Evolutionary conservation across 2,888 invertebrate species (phyloP), one percentile per base, ranked within the genome.

Genomic region (Rhamnusium bicolor): DNA sequence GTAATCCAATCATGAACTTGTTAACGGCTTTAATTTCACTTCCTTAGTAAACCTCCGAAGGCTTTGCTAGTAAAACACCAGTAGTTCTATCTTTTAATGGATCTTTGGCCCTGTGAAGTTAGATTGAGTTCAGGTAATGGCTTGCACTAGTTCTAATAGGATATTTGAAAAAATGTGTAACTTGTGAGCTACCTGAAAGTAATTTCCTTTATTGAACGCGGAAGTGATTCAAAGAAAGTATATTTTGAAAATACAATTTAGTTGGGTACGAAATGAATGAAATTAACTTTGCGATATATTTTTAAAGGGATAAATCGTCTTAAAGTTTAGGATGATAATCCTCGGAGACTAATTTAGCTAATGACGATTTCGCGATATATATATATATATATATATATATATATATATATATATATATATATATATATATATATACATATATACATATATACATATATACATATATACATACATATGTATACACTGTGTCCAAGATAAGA

Each of bases 1-100:
- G 53, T 65, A 53, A 65, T 32, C 53, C 65, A 65, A 65, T 65
- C 18, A 53, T 65, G 65, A 53, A 65, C 65, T 65, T 65, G 65
- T 53, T 65, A 65, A 65, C 65, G 47, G 18, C 19, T 53, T 19
- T 51, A 65, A 65, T 53, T 53, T 65, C 65, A 53, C 65, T 65
- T 53, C 32, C 65, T 65, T 29, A 6, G 65, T n/a, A 19, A 65
- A 63, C 49, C 27, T 49, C 14, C 14, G 16, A 40, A 40, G 27
- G 32, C 63, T 63, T 49, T 49, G 10, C 63, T 29, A 65, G 12
- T 65, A 65, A 32, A 65, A 65, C 53, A 65, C 16, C 32, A 18
- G 65, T 32, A 51, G 32, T 53, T 65, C 32, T 65, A 65, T 65
- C 65, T 53, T 32, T 51, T 65, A 65, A 53, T 40, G 65, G 32